phyloP scores from a whole-genome alignment of 2,888 invertebrate species.

The Vandiemenella viatica region DNA sequence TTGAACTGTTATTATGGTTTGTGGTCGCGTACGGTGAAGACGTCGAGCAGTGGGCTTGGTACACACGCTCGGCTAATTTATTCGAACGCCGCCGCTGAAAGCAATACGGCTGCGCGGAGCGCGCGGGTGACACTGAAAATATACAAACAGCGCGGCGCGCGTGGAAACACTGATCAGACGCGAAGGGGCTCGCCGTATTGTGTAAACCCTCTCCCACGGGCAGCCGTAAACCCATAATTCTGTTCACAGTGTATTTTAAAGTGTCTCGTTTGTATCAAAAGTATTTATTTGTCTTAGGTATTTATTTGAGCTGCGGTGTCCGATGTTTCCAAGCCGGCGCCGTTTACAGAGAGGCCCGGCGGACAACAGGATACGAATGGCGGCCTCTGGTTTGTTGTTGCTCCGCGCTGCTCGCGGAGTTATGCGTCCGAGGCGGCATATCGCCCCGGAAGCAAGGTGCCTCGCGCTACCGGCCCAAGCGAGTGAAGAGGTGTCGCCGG shows the following conservation, averaged over 20 bases:
- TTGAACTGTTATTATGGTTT: too few species aligned
- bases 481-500: too few species aligned
- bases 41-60: too few species aligned
- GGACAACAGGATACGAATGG: background rate
- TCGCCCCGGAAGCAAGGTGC: too few species aligned
- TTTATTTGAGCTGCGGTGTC: conserved; percentile 12
- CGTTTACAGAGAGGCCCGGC: background rate
- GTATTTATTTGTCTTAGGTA: conserved; percentile 13
- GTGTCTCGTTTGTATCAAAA: conserved; percentile 14
- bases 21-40: too few species aligned
- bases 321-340: conserved; percentile 4
- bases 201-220: background rate
- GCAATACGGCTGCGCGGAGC: conserved; percentile 5
- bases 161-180: conserved; percentile 10
- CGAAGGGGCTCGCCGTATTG: conserved; percentile 2
- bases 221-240: conserved; percentile 15
- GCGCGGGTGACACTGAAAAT: background rate
- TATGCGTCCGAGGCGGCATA: background rate
- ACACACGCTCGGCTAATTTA: too few species aligned
- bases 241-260: conserved; percentile 16
- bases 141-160: background rate
- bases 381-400: background rate
- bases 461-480: too few species aligned
- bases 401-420: background rate
- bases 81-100: conserved; percentile 11